Percentiles rank a stretch among this genome's conserved stretches.
Evolutionary conservation across 1,140 invertebrate species (phyloP).

Genomic region (Aphaenogaster rudis): DNA sequence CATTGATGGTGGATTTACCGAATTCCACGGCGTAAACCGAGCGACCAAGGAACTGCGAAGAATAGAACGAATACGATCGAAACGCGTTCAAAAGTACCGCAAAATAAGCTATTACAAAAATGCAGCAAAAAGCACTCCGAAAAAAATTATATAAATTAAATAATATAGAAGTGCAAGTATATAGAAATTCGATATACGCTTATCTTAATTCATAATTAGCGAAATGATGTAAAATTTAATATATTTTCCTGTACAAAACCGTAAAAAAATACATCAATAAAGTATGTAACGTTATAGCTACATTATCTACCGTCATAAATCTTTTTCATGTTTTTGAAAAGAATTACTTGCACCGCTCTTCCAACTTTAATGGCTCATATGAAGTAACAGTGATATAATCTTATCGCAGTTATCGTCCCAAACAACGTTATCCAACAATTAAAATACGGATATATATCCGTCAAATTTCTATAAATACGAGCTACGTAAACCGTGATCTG

Average conservation of each 20-base stretch:
- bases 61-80: background rate
- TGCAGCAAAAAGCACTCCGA: background rate
- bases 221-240: background rate
- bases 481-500: background rate
- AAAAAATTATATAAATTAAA: slow-evolving; percentile 1
- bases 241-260: background rate
- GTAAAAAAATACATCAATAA: slow-evolving; percentile 1
- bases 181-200: background rate
- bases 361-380: background rate
- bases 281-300: background rate
- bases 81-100: background rate
- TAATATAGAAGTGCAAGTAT: background rate
- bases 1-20: slow-evolving; percentile 43
- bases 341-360: background rate
- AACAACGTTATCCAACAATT: slow-evolving; percentile 1
- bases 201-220: background rate
- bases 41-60: background rate
- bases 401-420: background rate
- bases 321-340: background rate
- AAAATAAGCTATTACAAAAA: background rate
- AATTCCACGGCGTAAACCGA: background rate
- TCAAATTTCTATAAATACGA: background rate
- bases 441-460: background rate
- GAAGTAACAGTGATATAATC: background rate
- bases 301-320: slow-evolving; percentile 9